These are phyloP conservation scores for roundworm (Caenorhabditis elegans) DNA, from an alignment of 1,140 invertebrate species.

Conservation along the genomic window DNA sequence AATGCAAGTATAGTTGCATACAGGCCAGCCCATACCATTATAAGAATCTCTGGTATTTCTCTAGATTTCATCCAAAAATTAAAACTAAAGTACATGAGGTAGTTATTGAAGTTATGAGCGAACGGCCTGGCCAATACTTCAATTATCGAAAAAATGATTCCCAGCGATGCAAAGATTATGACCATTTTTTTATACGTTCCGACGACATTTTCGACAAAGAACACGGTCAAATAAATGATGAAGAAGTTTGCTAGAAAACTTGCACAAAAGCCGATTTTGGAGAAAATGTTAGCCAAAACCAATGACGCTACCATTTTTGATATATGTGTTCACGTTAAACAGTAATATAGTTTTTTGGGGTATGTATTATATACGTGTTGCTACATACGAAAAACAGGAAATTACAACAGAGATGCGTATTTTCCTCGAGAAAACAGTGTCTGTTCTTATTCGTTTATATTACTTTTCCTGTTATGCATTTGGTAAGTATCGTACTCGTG, in stretches of 20 bases:
- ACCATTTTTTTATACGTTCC: too few relatives aligned
- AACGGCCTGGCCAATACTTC: background rate
- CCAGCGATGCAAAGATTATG: background rate
- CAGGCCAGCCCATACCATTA: background rate
- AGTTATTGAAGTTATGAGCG: background rate
- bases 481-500: too few relatives aligned
- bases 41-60: background rate
- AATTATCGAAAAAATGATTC: background rate
- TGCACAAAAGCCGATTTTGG: background rate
- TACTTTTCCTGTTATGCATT: too few relatives aligned
- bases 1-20: background rate
- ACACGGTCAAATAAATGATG: background rate
- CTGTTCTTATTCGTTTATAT: too few relatives aligned
- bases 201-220: background rate
- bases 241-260: background rate
- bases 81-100: background rate
- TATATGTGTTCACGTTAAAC: too few relatives aligned
- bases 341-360: too few relatives aligned
- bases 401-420: too few relatives aligned
- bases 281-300: too few relatives aligned
- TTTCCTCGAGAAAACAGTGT: too few relatives aligned
- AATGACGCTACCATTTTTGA: too few relatives aligned
- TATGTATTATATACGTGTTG: too few relatives aligned
- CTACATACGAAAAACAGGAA: too few relatives aligned
- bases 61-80: background rate